These are phyloP conservation scores for Noctua janthe DNA, from an alignment of 2,888 invertebrate species.

Conservation along the genomic window DNA sequence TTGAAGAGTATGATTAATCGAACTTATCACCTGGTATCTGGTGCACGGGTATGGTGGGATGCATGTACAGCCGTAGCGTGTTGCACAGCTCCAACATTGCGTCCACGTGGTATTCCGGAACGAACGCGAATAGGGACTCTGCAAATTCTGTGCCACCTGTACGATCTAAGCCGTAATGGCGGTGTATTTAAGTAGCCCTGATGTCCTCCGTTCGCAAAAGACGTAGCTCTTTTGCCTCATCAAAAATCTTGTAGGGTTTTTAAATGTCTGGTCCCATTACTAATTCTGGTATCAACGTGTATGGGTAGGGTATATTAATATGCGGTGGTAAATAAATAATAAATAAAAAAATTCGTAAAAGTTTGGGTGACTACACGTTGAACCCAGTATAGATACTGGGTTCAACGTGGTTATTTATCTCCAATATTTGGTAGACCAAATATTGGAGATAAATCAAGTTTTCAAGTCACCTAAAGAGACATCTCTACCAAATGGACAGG, in stretches of 20 bases:
- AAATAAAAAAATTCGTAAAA: too few species aligned
- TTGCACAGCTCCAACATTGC: slow-evolving; percentile 92
- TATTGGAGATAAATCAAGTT: not conserved
- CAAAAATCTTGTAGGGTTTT: not conserved
- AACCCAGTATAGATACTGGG: not conserved
- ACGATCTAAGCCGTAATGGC: slow-evolving; percentile 43
- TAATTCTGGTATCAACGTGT: not conserved
- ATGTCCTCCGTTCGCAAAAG: slow-evolving; percentile 1
- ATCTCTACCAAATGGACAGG: not conserved
- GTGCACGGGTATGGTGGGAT: slow-evolving; percentile 91
- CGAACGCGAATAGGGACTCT: slow-evolving; percentile 91
- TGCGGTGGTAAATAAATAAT: too few species aligned
- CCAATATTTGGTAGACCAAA: too few species aligned
- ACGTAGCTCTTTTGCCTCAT: not conserved
- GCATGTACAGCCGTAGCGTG: slow-evolving; percentile 92
- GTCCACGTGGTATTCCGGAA: slow-evolving; percentile 94
- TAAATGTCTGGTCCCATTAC: not conserved
- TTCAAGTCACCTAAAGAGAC: not conserved
- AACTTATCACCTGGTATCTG: slow-evolving; percentile 81
- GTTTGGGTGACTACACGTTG: not conserved
- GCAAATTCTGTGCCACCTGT: slow-evolving; percentile 74
- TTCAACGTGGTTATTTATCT: too few species aligned
- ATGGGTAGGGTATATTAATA: not conserved
- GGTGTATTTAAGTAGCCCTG: slow-evolving; percentile 16
- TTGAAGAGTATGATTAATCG: not conserved